Percentiles rank a stretch among this genome's conserved stretches.
These are phyloP conservation scores for Chesias legatella DNA, from an alignment of 2,888 invertebrate species.

Conservation along the genomic window DNA sequence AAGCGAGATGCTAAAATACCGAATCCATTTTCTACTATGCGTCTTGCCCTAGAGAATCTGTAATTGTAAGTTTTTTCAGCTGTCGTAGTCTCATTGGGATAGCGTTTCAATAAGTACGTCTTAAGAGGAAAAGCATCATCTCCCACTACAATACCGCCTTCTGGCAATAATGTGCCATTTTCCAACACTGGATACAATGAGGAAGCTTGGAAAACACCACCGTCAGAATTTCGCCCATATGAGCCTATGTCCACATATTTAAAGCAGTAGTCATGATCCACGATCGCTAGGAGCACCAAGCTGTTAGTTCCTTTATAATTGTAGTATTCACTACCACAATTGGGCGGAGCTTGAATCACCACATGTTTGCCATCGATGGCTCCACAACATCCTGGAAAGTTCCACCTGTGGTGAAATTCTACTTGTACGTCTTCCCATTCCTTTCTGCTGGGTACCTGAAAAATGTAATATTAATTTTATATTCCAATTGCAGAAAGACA, in stretches of 20 bases:
- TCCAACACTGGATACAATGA: slow-evolving; percentile 20
- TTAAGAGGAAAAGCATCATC: slow-evolving; percentile 16
- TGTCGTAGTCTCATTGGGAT: slow-evolving; percentile 9
- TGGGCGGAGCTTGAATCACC: slow-evolving; percentile 29
- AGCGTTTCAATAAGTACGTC: slow-evolving; percentile 12
- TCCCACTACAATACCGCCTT: slow-evolving; percentile 17
- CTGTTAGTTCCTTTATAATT: slow-evolving; percentile 34
- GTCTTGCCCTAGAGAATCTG: slow-evolving; percentile 14
- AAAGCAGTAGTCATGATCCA: slow-evolving; percentile 37
- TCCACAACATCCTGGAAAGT: slow-evolving; percentile 31
- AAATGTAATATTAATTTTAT: slow-evolving; percentile 22
- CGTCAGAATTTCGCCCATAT: slow-evolving; percentile 20
- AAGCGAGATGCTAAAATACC: slow-evolving; percentile 19
- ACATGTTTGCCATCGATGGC: slow-evolving; percentile 37
- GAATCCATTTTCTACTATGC: slow-evolving; percentile 15
- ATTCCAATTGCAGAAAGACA: slow-evolving; percentile 21
- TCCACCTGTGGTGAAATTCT: slow-evolving; percentile 29
- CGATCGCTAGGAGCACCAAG: slow-evolving; percentile 33
- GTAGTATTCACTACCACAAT: slow-evolving; percentile 32
- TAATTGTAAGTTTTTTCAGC: slow-evolving; percentile 17
- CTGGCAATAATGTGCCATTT: slow-evolving; percentile 18
- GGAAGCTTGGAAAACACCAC: slow-evolving; percentile 22
- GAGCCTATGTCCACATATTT: slow-evolving; percentile 22
- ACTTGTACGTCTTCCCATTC: slow-evolving; percentile 30
- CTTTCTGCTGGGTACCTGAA: slow-evolving; percentile 24